A percentile compares a stretch with the other conserved stretches of the same genome.
phyloP scores from a whole-genome alignment of 2,888 invertebrate species.

The Apotomis capreana region DNA sequence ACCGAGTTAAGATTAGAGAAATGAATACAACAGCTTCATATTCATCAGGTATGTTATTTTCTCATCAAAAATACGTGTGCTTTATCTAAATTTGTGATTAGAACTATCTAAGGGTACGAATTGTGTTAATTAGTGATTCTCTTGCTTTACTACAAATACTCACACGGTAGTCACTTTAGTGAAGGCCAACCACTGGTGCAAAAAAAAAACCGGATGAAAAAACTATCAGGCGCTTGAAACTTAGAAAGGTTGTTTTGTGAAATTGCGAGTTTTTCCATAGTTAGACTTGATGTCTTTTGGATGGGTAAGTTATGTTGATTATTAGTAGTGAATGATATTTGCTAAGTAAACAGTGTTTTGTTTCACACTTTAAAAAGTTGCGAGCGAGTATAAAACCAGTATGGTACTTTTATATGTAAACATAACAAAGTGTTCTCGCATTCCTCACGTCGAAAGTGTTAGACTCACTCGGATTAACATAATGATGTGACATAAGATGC shows the following conservation, averaged over 20 bases:
- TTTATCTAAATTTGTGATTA: not conserved
- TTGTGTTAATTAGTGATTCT: slow-evolving; percentile 20
- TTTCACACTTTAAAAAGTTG: slow-evolving; percentile 7
- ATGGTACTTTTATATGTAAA: slow-evolving; percentile 22
- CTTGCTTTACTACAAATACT: slow-evolving; percentile 38
- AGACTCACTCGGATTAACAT: not conserved
- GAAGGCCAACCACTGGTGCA: slow-evolving; percentile 40
- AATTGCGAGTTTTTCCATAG: not conserved
- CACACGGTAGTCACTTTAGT: slow-evolving; percentile 31
- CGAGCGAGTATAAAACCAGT: slow-evolving; percentile 20
- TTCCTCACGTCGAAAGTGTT: not conserved
- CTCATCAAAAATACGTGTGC: slow-evolving; percentile 11
- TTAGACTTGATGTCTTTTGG: not conserved
- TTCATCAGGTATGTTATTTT: slow-evolving; percentile 53
- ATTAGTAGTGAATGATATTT: slow-evolving; percentile 1
- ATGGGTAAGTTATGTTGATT: slow-evolving; percentile 25
- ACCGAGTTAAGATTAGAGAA: slow-evolving; percentile 29
- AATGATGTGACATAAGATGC: too few relatives aligned
- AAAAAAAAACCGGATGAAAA: slow-evolving; percentile 28
- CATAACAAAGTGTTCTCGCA: slow-evolving; percentile 21
- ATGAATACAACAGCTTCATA: slow-evolving; percentile 54
- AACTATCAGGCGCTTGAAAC: slow-evolving; percentile 25
- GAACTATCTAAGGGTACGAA: slow-evolving; percentile 2
- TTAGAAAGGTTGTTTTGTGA: slow-evolving; percentile 18
- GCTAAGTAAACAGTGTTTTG: not conserved